phyloP scores from a whole-genome alignment of 2,113 vertebrate genomes.

The Benitochromis conjunctus region DNA sequence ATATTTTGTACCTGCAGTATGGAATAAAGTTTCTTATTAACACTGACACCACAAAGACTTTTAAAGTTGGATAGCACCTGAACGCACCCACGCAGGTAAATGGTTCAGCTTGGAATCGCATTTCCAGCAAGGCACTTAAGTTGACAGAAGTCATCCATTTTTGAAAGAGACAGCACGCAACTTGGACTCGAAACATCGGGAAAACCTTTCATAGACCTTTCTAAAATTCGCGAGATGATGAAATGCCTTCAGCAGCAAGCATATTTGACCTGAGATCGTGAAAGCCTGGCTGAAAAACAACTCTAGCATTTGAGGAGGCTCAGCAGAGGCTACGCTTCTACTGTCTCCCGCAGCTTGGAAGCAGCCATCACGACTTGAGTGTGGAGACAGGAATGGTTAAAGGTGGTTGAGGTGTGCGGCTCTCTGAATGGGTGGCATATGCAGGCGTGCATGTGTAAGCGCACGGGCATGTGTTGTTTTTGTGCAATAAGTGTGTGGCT shows the following conservation, averaged over 20 bases:
- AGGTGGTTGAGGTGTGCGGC: slow-evolving; percentile 10
- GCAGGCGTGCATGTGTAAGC: background rate
- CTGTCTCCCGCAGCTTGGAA: background rate
- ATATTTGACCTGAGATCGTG: slow-evolving; percentile 11
- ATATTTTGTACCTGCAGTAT: background rate
- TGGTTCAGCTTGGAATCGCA: slow-evolving; percentile 22
- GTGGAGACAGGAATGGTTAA: slow-evolving; percentile 4
- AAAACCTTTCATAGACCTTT: slow-evolving; percentile 43
- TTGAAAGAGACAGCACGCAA: background rate
- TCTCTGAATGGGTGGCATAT: background rate
- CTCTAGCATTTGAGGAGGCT: background rate
- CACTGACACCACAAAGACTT: background rate
- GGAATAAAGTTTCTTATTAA: slow-evolving; percentile 7
- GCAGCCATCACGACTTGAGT: background rate
- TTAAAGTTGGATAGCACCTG: background rate
- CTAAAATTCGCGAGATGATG: slow-evolving; percentile 16
- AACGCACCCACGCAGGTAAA: background rate
- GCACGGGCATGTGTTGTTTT: background rate
- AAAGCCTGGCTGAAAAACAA: slow-evolving; percentile 12
- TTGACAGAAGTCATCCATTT: slow-evolving; percentile 39
- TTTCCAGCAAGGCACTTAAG: slow-evolving; percentile 28
- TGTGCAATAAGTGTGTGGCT: background rate
- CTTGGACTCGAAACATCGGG: background rate
- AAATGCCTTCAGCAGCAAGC: slow-evolving; percentile 7
- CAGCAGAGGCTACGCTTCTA: background rate